Evolutionary conservation across 2,113 vertebrate species (phyloP), one percentile per base, ranked within the genome.

Genomic region (Leptosomus discolor): DNA sequence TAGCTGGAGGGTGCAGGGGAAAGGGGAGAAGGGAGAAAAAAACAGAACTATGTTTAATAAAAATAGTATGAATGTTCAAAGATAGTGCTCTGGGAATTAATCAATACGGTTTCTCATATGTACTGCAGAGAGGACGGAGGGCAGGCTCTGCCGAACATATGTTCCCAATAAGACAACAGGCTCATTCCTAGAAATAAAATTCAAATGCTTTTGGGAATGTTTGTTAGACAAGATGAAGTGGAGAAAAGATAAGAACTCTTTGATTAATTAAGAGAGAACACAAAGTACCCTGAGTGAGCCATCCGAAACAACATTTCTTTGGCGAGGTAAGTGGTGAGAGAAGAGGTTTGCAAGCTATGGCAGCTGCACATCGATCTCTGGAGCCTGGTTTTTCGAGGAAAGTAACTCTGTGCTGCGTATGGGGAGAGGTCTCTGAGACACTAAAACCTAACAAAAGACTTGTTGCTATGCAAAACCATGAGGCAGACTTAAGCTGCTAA

Each of bases 101-200:
- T 37, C 85, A 14, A 1, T 34, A 39, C 5, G 45, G 45, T 61
- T 81, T 68, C 73, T 87, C 74, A 41, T 26, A 0, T 3, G 29
- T 18, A 34, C 34, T 18, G n/a, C 65, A 30, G 43, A 21, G 57
- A 85, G 64, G 67, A 85, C 63, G 68, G 78, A 58, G 76, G 73
- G 80, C 80, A 92, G 79, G 80, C 69, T 75, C 73, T 53, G 65
- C 23, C 0, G 9, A 87, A 53, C 94, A 95, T 74, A 54, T 79
- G 74, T 65, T 70, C 75, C 60, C 84, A 85, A 61, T 92, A 85
- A 95, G 45, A 39, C 32, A 82, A 9, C 20, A 8, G 2, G 3
- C 14, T 92, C 50, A 69, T 90, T 92, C 95, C 92, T 97, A 95
- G 96, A 96, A 95, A 80, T 57, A 53, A 95, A 92, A 63, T 8